Evolutionary conservation across 92 coral and sea anemone genomes (phyloP), one percentile per base, ranked within the genome.

Genomic region (Isaurus tuberculatus): DNA sequence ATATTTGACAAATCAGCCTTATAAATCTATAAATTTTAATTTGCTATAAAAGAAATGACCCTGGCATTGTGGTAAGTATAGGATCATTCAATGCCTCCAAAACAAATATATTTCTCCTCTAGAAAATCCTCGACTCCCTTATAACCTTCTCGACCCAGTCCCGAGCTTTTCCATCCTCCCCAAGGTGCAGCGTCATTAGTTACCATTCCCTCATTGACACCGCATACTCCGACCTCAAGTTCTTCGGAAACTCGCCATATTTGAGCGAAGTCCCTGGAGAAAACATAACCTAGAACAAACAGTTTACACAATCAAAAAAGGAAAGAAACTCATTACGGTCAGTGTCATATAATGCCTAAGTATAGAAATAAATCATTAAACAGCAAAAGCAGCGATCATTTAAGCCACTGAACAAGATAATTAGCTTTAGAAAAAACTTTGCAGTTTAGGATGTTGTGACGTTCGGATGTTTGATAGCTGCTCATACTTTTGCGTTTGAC

Each of bases 171-270:
- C 65, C 73, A 73, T 19, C 89, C 89, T 23, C 89, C 89, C 81
- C 81, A 86, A 19, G 83, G 75, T 20, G 89, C 89, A 19, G 84
- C 89, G 49, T 86, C 89, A 65, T 81, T 86, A 67, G 84, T 75
- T 26, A 86, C 83, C 78, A 86, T 19, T 51, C 89, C 89, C 42
- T 86, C 89, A 25, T 86, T 86, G 30, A 86, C 78, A 27, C 89
- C 89, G 20, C 81, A 81, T 58, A 86, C 83, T 34, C 89, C 89
- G 26, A 86, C 69, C 13, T 86, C 89, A 11, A 86, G 77, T 16
- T 63, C 85, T 78, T 86, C 89, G 43, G 83, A 78, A 25, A 86
- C 89, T 34, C 89, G 80, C 89, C 89, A 86, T 33, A 79, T 75
- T 65, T 86, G 89, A 36, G 70, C 74, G 72, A 67, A 34, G 30